phyloP scores from a whole-genome alignment of 2,888 invertebrate genomes.

The Pseudococcus longispinus region DNA sequence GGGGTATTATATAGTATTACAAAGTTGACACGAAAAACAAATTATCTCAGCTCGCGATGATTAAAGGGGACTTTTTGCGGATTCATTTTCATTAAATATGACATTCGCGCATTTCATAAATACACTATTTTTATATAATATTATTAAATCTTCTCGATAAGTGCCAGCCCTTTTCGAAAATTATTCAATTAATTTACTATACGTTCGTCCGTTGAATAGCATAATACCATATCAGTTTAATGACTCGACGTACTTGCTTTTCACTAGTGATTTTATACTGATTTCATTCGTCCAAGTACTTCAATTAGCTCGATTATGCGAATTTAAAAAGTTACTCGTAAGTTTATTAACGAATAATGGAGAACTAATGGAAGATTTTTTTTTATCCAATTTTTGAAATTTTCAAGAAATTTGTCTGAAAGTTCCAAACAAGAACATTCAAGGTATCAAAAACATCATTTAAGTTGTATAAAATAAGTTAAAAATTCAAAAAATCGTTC shows the following conservation, averaged over 20 bases:
- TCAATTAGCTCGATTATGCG: no score
- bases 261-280: background rate
- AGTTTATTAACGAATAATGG: no score
- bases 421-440: no score
- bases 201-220: background rate
- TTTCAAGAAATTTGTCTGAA: no score
- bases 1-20: slow-evolving; percentile 17
- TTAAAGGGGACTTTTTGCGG: background rate
- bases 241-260: background rate
- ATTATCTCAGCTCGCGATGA: background rate
- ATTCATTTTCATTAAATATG: background rate
- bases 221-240: background rate
- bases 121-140: background rate
- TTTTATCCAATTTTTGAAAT: no score
- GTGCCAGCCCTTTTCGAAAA: background rate
- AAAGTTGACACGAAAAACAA: slow-evolving; percentile 30
- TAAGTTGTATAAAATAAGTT: no score
- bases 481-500: no score
- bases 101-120: background rate
- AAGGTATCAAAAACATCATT: no score
- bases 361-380: no score
- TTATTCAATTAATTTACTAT: background rate
- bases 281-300: no score
- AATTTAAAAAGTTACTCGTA: no score
- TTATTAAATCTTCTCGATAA: background rate